Evolutionary conservation across 2,113 vertebrate species (phyloP), one percentile per base, ranked within the genome.

Genomic region (Melanostigma gelatinosum): DNA sequence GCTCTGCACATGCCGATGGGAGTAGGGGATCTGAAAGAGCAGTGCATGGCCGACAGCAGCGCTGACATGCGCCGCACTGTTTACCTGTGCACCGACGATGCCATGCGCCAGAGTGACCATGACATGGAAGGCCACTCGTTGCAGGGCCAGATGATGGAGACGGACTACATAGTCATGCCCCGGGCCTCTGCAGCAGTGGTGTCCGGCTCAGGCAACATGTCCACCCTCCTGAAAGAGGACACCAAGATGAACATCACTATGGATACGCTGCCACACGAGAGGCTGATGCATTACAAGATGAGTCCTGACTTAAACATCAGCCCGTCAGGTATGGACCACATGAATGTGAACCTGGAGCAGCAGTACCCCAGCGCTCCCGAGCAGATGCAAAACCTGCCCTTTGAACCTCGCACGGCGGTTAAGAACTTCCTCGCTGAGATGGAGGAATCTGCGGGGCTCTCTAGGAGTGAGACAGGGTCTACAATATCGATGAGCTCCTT

Each of bases 401-500:
- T 98, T 92, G 98, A 99, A 89, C 97, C 98, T 18, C 98, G 98
- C 88, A 98, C 98, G 57, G 97, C 97, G 80, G 97, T 99, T 91
- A 99, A 99, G 95, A 99, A 99, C 94, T 99, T 99, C 95, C 97
- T 99, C 83, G 97, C 98, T 0, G 98, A 99, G 91, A 95, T 99
- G 96, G 98, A 99, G 92, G 98, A 99, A 91, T 95, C 93, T 58
- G 94, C 94, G 18, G 98, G 97, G 85, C 94, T 99, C 84, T 97
- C 98, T 36, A 95, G 98, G 88, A 99, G 98, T n/a, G 98, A 99
- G 93, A 99, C 98, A 67, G 98, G 98, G 83, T 99, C 98, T 8
- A 99, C 97, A 55, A 97, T 99, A 95, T 99, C 98, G 52, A 98
- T 99, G 98, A 99, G 98, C 93, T 99, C 98, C 83, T 93, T 99